These are phyloP conservation scores for Chaenocephalus aceratus DNA, from an alignment of 2,113 vertebrate species.

Conservation along the genomic window DNA sequence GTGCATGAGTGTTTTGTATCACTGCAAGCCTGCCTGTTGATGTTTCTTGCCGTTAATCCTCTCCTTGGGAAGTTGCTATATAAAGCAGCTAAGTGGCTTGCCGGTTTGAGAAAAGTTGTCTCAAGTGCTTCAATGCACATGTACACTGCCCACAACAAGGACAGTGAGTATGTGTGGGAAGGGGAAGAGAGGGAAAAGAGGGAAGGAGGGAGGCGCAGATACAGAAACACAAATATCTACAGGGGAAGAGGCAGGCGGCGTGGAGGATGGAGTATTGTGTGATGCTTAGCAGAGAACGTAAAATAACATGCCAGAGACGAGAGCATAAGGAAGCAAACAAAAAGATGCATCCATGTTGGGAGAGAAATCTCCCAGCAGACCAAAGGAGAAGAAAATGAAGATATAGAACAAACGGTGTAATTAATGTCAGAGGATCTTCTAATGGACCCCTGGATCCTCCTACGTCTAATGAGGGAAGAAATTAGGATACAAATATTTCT, in stretches of 20 bases:
- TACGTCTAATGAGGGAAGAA: constrained; percentile 44
- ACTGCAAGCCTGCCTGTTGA: constrained; percentile 67
- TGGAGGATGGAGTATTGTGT: constrained; percentile 54
- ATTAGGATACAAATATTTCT: constrained; percentile 69
- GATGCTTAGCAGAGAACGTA: constrained; percentile 53
- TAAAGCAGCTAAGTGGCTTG: constrained; percentile 83
- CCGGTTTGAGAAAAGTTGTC: constrained; percentile 69
- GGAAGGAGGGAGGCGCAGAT: constrained; percentile 57
- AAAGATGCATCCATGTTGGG: constrained; percentile 39
- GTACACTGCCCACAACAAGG: constrained; percentile 71
- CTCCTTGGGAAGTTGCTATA: constrained; percentile 79
- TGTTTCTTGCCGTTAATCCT: constrained; percentile 79
- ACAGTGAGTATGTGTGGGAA: constrained; percentile 68
- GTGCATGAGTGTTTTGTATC: no score
- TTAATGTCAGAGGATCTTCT: constrained; percentile 59
- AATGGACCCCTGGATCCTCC: constrained; percentile 59
- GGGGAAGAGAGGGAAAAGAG: constrained; percentile 67
- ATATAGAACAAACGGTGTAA: constrained; percentile 52
- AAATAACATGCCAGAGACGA: no score
- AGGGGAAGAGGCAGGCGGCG: constrained; percentile 52
- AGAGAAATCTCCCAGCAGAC: constrained; percentile 15
- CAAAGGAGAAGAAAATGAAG: constrained; percentile 39
- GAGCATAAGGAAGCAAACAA: constrained; percentile 43
- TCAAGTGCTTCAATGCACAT: constrained; percentile 72
- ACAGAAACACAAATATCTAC: constrained; percentile 68